Conservation (phyloP, 2,888 invertebrate species). For the Linnaemya tessellans region DNA sequence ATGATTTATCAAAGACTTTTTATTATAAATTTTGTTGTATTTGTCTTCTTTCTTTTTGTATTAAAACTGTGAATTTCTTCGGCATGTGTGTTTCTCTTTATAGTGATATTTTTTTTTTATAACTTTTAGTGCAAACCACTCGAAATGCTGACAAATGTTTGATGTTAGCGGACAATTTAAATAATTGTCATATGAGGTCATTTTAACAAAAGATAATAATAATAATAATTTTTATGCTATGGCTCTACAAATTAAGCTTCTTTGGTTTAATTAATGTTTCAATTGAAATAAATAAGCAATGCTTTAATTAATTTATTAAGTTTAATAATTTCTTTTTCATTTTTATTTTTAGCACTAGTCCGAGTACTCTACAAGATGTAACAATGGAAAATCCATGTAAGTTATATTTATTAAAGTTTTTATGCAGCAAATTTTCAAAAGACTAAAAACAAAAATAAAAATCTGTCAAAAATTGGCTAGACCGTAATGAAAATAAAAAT, state of each 20-base stretch:
- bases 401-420: constrained; percentile 57
- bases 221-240: neutral
- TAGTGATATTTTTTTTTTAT: neutral
- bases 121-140: constrained; percentile 49
- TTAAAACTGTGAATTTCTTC: constrained; percentile 36
- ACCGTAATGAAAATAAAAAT: constrained; percentile 28
- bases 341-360: constrained; percentile 87
- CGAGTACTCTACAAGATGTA: constrained; percentile 88
- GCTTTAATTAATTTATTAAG: constrained; percentile 32
- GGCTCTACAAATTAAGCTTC: constrained; percentile 41
- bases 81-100: constrained; percentile 8
- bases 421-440: constrained; percentile 12
- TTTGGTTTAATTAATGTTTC: constrained; percentile 61
- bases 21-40: constrained; percentile 35
- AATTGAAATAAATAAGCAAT: constrained; percentile 57
- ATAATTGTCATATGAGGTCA: constrained; percentile 73
- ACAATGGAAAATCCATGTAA: constrained; percentile 85
- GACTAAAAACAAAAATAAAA: constrained; percentile 26
- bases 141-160: constrained; percentile 46
- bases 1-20: constrained; percentile 35
- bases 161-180: constrained; percentile 53
- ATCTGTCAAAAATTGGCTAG: constrained; percentile 41
- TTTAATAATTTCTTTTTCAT: constrained; percentile 64
- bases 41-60: constrained; percentile 3
- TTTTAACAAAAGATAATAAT: constrained; percentile 17